Evolutionary conservation across 2,888 invertebrate species (phyloP).

Genomic region (Barypeithes pellucidus): DNA sequence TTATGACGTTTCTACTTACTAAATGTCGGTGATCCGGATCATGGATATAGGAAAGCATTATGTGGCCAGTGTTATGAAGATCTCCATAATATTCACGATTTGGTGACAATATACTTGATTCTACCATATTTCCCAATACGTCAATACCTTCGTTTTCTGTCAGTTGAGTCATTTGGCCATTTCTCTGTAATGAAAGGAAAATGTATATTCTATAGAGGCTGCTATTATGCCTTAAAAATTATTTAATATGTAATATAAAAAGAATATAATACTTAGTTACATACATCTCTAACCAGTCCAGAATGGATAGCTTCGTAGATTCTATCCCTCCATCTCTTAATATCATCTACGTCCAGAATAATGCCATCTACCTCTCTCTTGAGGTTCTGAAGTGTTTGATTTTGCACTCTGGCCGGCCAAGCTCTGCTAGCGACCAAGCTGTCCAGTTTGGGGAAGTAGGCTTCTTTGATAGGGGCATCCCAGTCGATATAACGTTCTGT

Average conservation of each 20-base stretch:
- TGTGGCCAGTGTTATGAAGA: constrained; percentile 88
- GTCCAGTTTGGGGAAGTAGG: constrained; percentile 89
- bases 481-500: constrained; percentile 79
- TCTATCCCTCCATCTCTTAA: constrained; percentile 85
- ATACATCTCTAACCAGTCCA: constrained; percentile 72
- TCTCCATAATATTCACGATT: constrained; percentile 84
- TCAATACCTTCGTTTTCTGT: constrained; percentile 84
- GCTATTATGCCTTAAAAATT: too few species aligned
- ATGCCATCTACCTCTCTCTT: constrained; percentile 81
- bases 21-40: constrained; percentile 86
- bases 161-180: constrained; percentile 74
- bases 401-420: constrained; percentile 82
- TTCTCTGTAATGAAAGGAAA: constrained; percentile 72
- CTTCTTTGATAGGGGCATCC: constrained; percentile 81
- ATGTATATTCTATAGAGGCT: too few species aligned
- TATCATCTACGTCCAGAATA: constrained; percentile 78
- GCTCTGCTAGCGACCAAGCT: constrained; percentile 81
- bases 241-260: too few species aligned
- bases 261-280: too few species aligned
- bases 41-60: constrained; percentile 83
- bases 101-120: constrained; percentile 80
- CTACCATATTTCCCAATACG: constrained; percentile 85
- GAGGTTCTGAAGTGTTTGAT: constrained; percentile 75
- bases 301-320: constrained; percentile 82
- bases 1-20: constrained; percentile 68